Percentiles rank a stretch among this genome's conserved stretches.
These are phyloP conservation scores for Cataglyphis livida DNA, from an alignment of 2,888 invertebrate species.

Conservation along the genomic window DNA sequence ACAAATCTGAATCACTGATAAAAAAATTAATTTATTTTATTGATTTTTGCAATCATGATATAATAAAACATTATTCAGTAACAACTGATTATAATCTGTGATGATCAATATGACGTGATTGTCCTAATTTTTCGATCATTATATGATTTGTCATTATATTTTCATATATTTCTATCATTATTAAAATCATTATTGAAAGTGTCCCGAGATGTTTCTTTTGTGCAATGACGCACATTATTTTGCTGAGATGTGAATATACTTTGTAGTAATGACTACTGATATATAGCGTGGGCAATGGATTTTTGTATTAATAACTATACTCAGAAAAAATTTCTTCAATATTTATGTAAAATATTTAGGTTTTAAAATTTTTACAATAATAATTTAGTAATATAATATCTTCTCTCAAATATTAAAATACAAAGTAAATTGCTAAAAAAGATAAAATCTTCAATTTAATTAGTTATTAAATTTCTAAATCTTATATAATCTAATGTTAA, in stretches of 20 bases:
- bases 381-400: background rate
- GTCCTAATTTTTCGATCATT: background rate
- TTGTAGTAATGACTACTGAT: background rate
- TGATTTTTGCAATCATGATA: background rate
- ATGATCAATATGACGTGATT: slow-evolving; percentile 20
- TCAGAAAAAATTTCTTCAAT: background rate
- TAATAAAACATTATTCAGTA: background rate
- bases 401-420: background rate
- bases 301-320: background rate
- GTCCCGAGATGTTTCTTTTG: slow-evolving; percentile 15
- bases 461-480: slow-evolving; percentile 5
- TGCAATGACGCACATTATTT: slow-evolving; percentile 43
- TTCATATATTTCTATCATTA: background rate
- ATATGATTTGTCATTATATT: background rate
- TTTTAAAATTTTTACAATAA: background rate
- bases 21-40: background rate
- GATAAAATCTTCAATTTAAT: background rate
- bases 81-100: background rate
- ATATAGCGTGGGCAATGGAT: background rate
- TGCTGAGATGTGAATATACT: slow-evolving; percentile 11
- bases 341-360: background rate
- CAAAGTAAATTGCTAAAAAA: background rate
- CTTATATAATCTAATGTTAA: background rate
- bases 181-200: slow-evolving; percentile 31
- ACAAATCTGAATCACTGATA: background rate